Conservation (phyloP, 2,797 vertebrate species). For the Sebastes vulpes region DNA sequence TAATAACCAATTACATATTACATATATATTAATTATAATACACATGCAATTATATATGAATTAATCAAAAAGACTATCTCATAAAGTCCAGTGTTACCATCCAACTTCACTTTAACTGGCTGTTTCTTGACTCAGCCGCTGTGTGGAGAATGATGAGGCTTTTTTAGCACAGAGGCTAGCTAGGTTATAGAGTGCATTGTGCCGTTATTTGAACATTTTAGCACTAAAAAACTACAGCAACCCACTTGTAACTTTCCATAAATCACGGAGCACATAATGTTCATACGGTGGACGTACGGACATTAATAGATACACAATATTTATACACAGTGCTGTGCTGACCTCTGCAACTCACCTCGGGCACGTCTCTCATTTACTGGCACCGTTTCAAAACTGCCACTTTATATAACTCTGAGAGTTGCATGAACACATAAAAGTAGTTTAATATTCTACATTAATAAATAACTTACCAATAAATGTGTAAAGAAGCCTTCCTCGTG, state of each 20-base stretch:
- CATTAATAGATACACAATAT: background rate
- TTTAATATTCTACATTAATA: background rate
- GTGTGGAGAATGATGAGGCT: background rate
- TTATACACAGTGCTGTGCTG: background rate
- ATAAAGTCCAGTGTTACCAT: too few relatives aligned
- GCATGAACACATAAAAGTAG: background rate
- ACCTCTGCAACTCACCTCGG: background rate
- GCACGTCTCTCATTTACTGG: too few relatives aligned
- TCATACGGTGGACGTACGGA: rapidly evolving
- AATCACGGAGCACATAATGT: background rate
- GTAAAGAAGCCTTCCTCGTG: too few relatives aligned
- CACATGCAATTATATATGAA: too few relatives aligned
- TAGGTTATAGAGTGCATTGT: background rate
- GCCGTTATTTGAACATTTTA: background rate
- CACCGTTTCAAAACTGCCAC: background rate
- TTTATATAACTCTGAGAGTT: background rate
- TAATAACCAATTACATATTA: too few relatives aligned
- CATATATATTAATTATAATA: too few relatives aligned
- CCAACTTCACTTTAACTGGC: too few relatives aligned
- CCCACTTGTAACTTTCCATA: background rate
- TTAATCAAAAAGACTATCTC: too few relatives aligned
- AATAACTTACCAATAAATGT: too few relatives aligned
- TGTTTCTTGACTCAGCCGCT: too few relatives aligned
- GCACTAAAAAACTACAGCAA: background rate
- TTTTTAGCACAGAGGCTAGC: background rate